Conservation (phyloP, 1,140 invertebrate species). For the Camponotus pennsylvanicus region DNA sequence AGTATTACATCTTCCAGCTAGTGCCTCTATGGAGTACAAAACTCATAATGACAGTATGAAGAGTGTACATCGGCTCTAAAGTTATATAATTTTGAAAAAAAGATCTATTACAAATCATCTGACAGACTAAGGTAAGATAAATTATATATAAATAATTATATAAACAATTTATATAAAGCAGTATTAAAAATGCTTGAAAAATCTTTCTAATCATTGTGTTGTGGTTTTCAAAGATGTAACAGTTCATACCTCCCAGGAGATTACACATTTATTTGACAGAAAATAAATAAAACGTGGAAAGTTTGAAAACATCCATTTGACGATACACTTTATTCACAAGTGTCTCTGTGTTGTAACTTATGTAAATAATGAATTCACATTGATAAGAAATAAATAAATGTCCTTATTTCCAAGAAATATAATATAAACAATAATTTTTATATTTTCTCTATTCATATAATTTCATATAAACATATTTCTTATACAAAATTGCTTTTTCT, state of each 20-base stretch:
- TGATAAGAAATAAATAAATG: constrained; percentile 68
- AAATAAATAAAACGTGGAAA: constrained; percentile 44
- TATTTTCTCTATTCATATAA: not conserved
- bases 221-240: constrained; percentile 44
- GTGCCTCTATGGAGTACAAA: constrained; percentile 98
- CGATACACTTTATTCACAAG: constrained; percentile 67
- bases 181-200: not conserved
- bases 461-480: not conserved
- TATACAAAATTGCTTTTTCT: not conserved
- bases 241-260: constrained; percentile 57
- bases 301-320: constrained; percentile 56
- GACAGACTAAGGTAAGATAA: constrained; percentile 59
- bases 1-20: constrained; percentile 97
- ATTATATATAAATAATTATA: too few relatives aligned
- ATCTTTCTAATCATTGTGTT: constrained; percentile 9
- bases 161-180: not conserved
- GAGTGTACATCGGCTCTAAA: constrained; percentile 84
- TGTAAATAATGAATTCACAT: constrained; percentile 76
- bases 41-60: constrained; percentile 95
- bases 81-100: not conserved
- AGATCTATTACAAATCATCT: constrained; percentile 6
- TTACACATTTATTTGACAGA: constrained; percentile 31
- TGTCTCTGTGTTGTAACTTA: constrained; percentile 74
- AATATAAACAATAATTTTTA: constrained; percentile 9
- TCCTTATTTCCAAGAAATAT: constrained; percentile 58